A percentile compares a stretch with the other conserved stretches of the same genome.
phyloP scores from a whole-genome alignment of 2,113 vertebrate genomes.

The Cephalopterus ornatus region DNA sequence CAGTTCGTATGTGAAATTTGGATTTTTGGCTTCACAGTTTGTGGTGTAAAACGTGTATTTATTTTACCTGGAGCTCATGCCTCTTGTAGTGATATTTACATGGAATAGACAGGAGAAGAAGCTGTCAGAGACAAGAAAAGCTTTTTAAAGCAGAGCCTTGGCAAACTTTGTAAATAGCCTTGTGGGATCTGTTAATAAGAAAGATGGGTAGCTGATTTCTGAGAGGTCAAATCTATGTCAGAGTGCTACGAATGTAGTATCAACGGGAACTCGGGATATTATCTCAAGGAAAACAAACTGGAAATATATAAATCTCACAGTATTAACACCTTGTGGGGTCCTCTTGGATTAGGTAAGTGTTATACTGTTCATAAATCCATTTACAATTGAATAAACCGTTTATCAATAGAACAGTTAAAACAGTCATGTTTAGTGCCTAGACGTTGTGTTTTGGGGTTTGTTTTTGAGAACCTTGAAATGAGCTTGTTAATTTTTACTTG shows the following conservation, averaged over 20 bases:
- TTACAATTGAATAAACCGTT: neutral
- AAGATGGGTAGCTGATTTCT: slow-evolving; percentile 75
- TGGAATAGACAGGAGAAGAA: slow-evolving; percentile 61
- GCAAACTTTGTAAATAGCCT: slow-evolving; percentile 39
- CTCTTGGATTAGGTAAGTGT: slow-evolving; percentile 74
- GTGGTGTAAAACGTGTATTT: slow-evolving; percentile 38
- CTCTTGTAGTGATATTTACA: neutral
- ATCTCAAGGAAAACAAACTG: slow-evolving; percentile 73
- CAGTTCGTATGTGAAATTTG: slow-evolving; percentile 57
- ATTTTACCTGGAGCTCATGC: slow-evolving; percentile 60
- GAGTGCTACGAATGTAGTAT: slow-evolving; percentile 63
- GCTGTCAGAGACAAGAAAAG: neutral
- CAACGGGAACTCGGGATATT: slow-evolving; percentile 62
- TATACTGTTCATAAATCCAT: neutral
- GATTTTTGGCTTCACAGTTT: slow-evolving; percentile 38
- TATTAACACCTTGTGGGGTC: slow-evolving; percentile 52
- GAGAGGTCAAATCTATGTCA: slow-evolving; percentile 59
- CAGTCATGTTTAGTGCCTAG: neutral
- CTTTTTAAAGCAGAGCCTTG: slow-evolving; percentile 11
- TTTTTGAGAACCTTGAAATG: neutral
- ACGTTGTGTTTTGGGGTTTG: neutral
- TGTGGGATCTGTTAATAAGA: slow-evolving; percentile 48
- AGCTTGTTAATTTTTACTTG: neutral
- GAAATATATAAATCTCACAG: slow-evolving; percentile 55
- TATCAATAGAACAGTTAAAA: neutral